Conservation (phyloP, 2,797 vertebrate species). For the Tenualosa thibaudeaui region DNA sequence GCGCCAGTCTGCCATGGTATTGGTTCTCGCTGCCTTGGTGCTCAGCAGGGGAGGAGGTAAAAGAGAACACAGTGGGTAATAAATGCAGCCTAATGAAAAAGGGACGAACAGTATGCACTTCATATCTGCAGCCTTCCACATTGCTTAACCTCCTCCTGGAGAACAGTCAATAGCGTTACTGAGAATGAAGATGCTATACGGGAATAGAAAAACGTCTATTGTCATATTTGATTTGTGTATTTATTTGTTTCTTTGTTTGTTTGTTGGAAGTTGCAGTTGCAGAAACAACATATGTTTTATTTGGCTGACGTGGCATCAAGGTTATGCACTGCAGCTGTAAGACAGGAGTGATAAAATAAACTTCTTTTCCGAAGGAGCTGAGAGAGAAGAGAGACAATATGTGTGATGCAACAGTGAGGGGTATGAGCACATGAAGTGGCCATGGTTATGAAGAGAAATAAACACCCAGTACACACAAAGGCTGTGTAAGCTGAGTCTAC, state of each 20-base stretch:
- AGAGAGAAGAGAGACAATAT: not conserved
- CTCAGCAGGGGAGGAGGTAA: constrained; percentile 18
- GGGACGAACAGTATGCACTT: not conserved
- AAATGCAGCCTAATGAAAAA: constrained; percentile 20
- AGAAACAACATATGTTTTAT: not conserved
- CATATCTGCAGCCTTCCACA: constrained; percentile 4
- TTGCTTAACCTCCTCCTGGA: not conserved
- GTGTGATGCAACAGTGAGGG: not conserved
- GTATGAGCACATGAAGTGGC: not conserved
- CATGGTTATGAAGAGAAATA: not conserved
- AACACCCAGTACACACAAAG: not conserved
- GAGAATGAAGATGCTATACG: not conserved
- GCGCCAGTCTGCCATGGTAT: not conserved
- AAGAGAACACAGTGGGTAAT: constrained; percentile 6
- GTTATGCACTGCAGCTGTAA: not conserved
- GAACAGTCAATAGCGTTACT: not conserved
- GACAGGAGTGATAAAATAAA: not conserved
- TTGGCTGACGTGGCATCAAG: not conserved
- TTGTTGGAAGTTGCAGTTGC: not conserved
- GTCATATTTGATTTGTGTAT: not conserved
- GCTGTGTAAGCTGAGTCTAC: not conserved
- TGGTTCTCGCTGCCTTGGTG: not conserved
- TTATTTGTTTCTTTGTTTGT: not conserved
- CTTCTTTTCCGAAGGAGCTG: not conserved
- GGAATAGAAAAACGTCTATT: not conserved